Evolutionary conservation across 2,888 invertebrate genomes (phyloP).

Genomic region (Thymelicus acteon): DNA sequence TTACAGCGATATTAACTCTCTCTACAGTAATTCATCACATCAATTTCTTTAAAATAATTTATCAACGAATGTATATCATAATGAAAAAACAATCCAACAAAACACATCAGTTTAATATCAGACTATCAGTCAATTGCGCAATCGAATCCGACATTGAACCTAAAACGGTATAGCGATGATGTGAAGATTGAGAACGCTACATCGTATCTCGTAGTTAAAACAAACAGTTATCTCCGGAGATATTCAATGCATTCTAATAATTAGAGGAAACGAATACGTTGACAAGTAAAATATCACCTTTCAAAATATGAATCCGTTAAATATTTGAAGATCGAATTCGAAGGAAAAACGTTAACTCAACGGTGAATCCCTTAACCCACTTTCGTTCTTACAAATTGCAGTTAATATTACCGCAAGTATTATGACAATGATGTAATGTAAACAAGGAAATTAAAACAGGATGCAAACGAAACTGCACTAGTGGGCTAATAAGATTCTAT

Average conservation of each 20-base stretch:
- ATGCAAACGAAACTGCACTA: constrained; percentile 20
- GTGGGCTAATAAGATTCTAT: constrained; percentile 40
- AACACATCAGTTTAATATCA: constrained; percentile 26
- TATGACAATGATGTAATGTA: background rate
- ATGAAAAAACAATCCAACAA: background rate
- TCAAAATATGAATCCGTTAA: constrained; percentile 78
- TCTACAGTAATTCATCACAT: no score
- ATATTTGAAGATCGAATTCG: constrained; percentile 81
- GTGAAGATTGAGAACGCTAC: constrained; percentile 2
- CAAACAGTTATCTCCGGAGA: background rate
- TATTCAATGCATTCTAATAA: background rate
- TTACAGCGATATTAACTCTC: background rate
- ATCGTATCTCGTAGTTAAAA: constrained; percentile 8
- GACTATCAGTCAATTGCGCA: constrained; percentile 50
- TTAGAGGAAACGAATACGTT: background rate
- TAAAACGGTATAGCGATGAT: constrained; percentile 36
- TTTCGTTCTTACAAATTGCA: constrained; percentile 11
- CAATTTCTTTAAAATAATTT: no score
- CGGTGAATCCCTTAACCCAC: constrained; percentile 48
- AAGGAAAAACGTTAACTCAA: constrained; percentile 78
- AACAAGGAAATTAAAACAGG: background rate
- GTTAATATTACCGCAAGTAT: constrained; percentile 16
- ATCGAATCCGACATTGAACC: constrained; percentile 52
- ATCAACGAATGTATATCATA: no score
- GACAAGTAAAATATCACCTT: constrained; percentile 45